Evolutionary conservation across 2,113 vertebrate species (phyloP), one percentile per base, ranked within the genome.

Genomic region (Neopipo cinnamomea): DNA sequence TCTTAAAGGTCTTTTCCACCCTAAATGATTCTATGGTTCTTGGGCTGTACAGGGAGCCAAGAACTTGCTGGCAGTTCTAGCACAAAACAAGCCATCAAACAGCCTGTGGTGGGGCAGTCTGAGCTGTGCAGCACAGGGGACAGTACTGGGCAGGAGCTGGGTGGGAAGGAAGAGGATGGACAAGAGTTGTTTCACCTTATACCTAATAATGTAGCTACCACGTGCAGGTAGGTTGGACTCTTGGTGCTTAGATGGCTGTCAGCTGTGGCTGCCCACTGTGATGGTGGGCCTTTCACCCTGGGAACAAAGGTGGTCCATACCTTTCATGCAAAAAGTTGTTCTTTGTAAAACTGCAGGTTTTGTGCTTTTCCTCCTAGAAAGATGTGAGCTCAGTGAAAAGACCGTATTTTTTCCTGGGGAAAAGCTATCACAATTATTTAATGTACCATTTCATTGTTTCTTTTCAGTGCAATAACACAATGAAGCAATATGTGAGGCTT

Each of bases 21-120:
- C 1, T 23, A 5, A 11, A 15, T 42, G 27, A 44, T 13, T 55
- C n/a, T 23, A 0, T 25, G 35, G 35, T 28, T 3, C 8, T 5
- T 20, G n/a, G 41, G 42, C 35, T 61, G 14, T 21, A 14, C 8
- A 50, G 24, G 53, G 23, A 89, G 41, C 30, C 35, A 44, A 84
- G 37, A 19, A 2, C 12, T 59, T 72, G 12, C 52, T 81, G 75
- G 68, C 33, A 85, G 33, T 41, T 66, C 28, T 55, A 55, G 39
- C 4, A 3, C 7, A 41, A 58, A 31, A 20, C 1, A 6, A 44
- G 1, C 25, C 25, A 11, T 49, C 4, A 2, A 12, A 50, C 0
- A 4, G 44, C 21, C 14, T 70, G 17, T 4, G 6, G 4, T 6
- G 24, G 24, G 25, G 7, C 37, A 24, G 35, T 31, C 27, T 15